Evolutionary conservation across 1,140 invertebrate species (phyloP), one percentile per base, ranked within the genome.

Genomic region (Coboldia fuscipes): DNA sequence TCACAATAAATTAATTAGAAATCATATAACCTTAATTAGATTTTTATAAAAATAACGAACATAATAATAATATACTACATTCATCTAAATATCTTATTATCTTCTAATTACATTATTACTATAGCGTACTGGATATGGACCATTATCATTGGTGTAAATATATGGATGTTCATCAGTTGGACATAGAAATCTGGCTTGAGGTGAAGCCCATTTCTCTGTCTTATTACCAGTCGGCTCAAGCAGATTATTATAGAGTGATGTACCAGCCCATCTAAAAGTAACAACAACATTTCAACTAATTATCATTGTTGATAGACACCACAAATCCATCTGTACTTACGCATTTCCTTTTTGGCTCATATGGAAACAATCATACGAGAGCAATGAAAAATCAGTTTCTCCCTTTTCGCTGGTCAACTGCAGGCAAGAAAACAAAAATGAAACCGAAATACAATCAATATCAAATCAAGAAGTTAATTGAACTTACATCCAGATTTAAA

Each of bases 321-420:
- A n/a, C n/a, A n/a, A n/a, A n/a, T n/a, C n/a, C n/a, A n/a, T n/a
- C n/a, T n/a, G 6, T 14, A 36, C 63, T 38, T 61, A 49, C 30
- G 63, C 60, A 38, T 72, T 66, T 2, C 67, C 66, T 42, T 66
- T 66, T 41, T 65, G 60, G 16, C 65, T 69, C 40, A 68, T 65
- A 49, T 73, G 70, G 44, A 74, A 74, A 47, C 70, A 72, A 39
- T 72, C 69, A 15, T 67, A 60, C 4, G 68, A 63, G 26, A 72
- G 63, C 39, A 60, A 70, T 2, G 58, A 60, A 32, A 63, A 56
- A 43, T 71, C 66, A 13, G 61, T 54, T 4, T 48, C 50, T 49
- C 49, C 49, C 9, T 45, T 39, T 14, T 66, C 13, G 60, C 35
- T 46, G 65, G 60, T 22, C 58, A 38, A 15, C 37, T 38, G 18